Base-by-base conservation (phyloP, 2,113 vertebrate species). In the Turdus rufiventris region DNA sequence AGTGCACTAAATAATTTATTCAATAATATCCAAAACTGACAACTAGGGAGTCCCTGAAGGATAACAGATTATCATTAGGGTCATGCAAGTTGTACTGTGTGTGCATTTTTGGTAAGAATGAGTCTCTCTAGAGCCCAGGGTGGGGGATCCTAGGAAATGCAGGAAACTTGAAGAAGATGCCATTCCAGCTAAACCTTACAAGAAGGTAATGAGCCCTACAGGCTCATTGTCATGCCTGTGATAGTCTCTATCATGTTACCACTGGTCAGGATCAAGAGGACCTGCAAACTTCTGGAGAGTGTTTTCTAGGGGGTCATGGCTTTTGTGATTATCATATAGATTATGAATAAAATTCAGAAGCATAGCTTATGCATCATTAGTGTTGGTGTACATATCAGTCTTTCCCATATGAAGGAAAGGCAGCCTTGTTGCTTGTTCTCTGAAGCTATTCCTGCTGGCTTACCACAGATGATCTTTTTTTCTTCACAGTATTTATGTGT, bases 71-170 rank as follows among this genome's bases (percentile, higher is more conserved):
- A 95, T 96, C 95, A 83, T 78, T 58, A 65, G 40, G 34, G 84
- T 94, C 95, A 86, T 66, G 82, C 40, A 91, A 61, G 84, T 88
- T 89, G 87, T 13, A 8, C 43, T 50, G 5, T 71, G 58, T 93
- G 40, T 88, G n/a, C 77, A 61, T 96, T 97, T 97, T 97, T 77
- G 94, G 89, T 88, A 80, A 53, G 40, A 85, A 76, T 73, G 63
- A 92, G 50, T 88, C 82, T 88, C 88, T 95, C 62, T 81, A 73
- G 78, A 93, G 73, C 29, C 74, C 4, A 0, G n/a, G 23, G 6
- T 2, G 9, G 82, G 86, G 9, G 57, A 60, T 94, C 83, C 90
- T 91, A 68, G 82, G 84, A 96, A 95, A 89, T 53, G 33, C 19
- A 31, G 57, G 53, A 74, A 72, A 36, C 74, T 31, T 89, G 45